These are phyloP conservation scores for Ferdinandea cuprea DNA, from an alignment of 2,888 invertebrate genomes.

Conservation along the genomic window DNA sequence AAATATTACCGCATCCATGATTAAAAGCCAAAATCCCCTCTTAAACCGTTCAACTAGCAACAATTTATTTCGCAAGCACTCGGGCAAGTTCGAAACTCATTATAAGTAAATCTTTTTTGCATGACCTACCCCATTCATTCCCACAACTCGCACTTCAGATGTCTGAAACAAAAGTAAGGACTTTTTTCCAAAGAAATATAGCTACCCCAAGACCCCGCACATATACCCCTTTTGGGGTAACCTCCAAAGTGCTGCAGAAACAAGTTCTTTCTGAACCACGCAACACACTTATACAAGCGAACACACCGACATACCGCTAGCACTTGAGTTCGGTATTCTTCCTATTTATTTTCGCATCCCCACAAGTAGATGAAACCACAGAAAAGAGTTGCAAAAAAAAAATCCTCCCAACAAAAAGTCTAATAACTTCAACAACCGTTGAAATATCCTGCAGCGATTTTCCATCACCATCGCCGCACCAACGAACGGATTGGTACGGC, in stretches of 20 bases:
- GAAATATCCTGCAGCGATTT: slow-evolving; percentile 63
- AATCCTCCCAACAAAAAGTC: slow-evolving; percentile 23
- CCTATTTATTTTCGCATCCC: background rate
- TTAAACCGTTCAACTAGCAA: background rate
- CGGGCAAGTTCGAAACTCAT: slow-evolving; percentile 37
- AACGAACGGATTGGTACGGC: slow-evolving; percentile 36
- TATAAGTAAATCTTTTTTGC: slow-evolving; percentile 31
- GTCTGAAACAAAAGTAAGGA: slow-evolving; percentile 12
- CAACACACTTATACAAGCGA: background rate
- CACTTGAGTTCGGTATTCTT: slow-evolving; percentile 23
- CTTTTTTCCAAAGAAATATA: background rate
- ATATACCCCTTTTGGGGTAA: background rate
- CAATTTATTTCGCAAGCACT: background rate
- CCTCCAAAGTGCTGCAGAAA: slow-evolving; percentile 34
- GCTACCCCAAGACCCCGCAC: too few relatives aligned
- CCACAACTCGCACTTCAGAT: background rate
- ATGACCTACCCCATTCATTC: slow-evolving; percentile 30
- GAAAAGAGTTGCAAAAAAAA: background rate
- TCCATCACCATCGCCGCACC: slow-evolving; percentile 48
- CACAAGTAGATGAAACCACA: slow-evolving; percentile 9
- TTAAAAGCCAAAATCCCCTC: background rate
- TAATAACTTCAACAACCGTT: slow-evolving; percentile 50
- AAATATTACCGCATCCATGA: too few relatives aligned
- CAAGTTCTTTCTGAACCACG: slow-evolving; percentile 4
- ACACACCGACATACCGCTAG: slow-evolving; percentile 18